Percentiles rank a stretch among this genome's conserved stretches.
phyloP scores from a whole-genome alignment of 2,797 vertebrate genomes.

The Chelonia mydas region DNA sequence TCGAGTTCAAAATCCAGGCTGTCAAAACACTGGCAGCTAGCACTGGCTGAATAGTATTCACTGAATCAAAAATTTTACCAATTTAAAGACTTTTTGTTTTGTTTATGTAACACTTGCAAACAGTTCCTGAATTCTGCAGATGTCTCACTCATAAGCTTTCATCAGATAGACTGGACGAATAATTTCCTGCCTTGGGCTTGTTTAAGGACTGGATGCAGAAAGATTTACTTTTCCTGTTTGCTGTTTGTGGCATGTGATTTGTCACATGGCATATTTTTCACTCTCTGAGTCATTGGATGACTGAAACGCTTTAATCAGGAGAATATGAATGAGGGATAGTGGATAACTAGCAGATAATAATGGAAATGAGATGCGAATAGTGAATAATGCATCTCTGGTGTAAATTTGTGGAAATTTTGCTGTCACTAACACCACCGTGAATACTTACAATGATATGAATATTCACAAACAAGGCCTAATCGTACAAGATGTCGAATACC shows the following conservation, averaged over 20 bases:
- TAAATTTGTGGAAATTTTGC: not conserved
- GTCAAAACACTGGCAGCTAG: constrained; percentile 16
- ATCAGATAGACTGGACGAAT: not conserved
- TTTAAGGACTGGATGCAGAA: not conserved
- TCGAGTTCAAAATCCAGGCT: constrained; percentile 23
- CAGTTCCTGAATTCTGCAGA: not conserved
- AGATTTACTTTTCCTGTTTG: not conserved
- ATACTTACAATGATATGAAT: not conserved
- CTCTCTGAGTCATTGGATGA: not conserved
- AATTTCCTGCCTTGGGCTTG: not conserved
- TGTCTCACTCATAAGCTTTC: not conserved
- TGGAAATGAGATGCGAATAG: not conserved
- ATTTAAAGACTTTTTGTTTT: not conserved
- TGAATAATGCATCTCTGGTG: not conserved
- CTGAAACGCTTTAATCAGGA: not conserved
- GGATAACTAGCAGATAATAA: not conserved
- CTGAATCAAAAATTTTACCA: not conserved
- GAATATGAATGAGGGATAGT: not conserved
- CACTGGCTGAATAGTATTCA: not conserved
- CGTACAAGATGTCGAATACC: not conserved
- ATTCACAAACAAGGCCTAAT: accelerated
- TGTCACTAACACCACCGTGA: not conserved
- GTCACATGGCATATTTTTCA: not conserved
- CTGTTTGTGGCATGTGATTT: not conserved
- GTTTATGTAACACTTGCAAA: not conserved